These are phyloP conservation scores for Nesospiza acunhae DNA, from an alignment of 2,113 vertebrate genomes.

Conservation along the genomic window DNA sequence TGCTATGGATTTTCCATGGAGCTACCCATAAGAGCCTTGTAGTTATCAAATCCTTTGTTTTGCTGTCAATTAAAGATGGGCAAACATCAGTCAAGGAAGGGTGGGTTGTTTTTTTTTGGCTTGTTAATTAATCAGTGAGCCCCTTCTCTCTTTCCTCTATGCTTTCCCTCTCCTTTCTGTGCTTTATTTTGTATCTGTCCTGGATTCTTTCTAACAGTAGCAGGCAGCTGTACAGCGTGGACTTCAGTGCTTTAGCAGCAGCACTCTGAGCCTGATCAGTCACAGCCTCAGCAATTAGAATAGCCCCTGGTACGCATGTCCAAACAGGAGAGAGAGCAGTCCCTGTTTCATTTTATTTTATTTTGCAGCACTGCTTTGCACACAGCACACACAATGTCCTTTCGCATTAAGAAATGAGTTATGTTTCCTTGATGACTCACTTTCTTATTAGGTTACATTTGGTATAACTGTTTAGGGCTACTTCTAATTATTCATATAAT, in stretches of 20 bases:
- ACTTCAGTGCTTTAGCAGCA: constrained; percentile 22
- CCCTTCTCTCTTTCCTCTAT: constrained; percentile 27
- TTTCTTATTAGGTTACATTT: constrained; percentile 69
- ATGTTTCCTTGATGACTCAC: constrained; percentile 65
- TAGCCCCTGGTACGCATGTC: constrained; percentile 4
- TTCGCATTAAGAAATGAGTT: constrained; percentile 72
- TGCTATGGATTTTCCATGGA: constrained; percentile 54
- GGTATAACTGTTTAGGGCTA: constrained; percentile 36
- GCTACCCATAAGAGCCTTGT: constrained; percentile 56
- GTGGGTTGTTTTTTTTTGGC: not conserved
- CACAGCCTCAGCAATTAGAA: constrained; percentile 61
- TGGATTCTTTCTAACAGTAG: constrained; percentile 56
- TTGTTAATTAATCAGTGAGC: constrained; percentile 66
- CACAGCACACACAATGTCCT: constrained; percentile 40
- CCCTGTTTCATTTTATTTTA: not conserved
- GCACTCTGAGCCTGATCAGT: constrained; percentile 49
- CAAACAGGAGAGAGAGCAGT: constrained; percentile 3
- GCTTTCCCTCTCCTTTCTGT: constrained; percentile 48
- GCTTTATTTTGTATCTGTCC: constrained; percentile 34
- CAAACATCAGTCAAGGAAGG: constrained; percentile 68
- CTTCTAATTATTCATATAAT: constrained; percentile 67
- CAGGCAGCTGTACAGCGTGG: constrained; percentile 49
- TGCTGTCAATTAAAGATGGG: constrained; percentile 59
- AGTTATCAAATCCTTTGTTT: constrained; percentile 70
- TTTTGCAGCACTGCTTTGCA: constrained; percentile 33